Conservation (phyloP, 2,113 vertebrate genomes). For the Heterotis niloticus region DNA sequence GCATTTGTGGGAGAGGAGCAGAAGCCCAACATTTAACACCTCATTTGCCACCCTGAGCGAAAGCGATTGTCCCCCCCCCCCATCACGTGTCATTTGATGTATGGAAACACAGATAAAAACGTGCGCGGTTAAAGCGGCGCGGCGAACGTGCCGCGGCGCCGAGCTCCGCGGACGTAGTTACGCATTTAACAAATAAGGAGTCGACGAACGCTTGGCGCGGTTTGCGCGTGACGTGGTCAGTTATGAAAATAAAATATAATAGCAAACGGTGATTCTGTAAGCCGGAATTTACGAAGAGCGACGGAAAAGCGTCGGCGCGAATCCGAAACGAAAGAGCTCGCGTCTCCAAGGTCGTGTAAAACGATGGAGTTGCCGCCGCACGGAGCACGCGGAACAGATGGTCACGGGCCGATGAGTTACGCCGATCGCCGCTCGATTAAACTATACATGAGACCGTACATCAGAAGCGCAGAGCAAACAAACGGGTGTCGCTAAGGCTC, state of each 20-base stretch:
- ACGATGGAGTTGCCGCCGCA: conserved; percentile 7
- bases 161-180: too few relatives aligned
- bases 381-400: conserved; percentile 21
- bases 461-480: background rate
- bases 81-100: too few relatives aligned
- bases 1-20: too few relatives aligned
- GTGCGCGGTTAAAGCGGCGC: too few relatives aligned
- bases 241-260: background rate
- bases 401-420: conserved; percentile 19
- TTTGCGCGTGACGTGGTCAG: too few relatives aligned
- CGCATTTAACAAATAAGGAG: too few relatives aligned
- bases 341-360: conserved; percentile 4
- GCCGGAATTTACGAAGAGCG: background rate
- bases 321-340: conserved; percentile 2
- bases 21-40: too few relatives aligned
- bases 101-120: too few relatives aligned
- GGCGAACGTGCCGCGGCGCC: too few relatives aligned
- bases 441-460: conserved; percentile 7
- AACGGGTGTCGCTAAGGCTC: background rate
- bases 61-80: too few relatives aligned
- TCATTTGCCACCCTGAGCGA: too few relatives aligned
- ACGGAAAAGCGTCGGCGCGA: conserved; percentile 9
- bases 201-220: too few relatives aligned
- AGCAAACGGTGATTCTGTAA: background rate
- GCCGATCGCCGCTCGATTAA: conserved; percentile 15